Conservation (phyloP, 2,888 invertebrate species). For the Sarcophaga rosellei region DNA sequence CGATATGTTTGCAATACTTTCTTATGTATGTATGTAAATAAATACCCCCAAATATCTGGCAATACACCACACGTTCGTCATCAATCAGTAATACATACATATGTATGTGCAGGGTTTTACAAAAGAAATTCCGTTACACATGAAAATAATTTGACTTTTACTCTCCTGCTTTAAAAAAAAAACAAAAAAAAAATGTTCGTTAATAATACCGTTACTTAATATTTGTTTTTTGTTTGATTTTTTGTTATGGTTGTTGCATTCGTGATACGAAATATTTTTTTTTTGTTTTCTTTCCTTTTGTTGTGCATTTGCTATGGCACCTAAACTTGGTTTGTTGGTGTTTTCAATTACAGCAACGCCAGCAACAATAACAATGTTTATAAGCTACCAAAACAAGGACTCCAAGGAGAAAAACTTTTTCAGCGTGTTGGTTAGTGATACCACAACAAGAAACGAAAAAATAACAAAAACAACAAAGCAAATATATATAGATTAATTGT, state of each 20-base stretch:
- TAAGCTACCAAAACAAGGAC: conserved; percentile 8
- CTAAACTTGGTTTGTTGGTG: conserved; percentile 55
- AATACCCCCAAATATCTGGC: neutral
- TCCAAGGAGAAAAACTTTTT: conserved; percentile 41
- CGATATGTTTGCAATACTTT: too few species aligned
- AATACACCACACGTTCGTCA: neutral
- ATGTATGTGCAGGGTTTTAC: neutral
- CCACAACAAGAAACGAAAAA: conserved; percentile 59
- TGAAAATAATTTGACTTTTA: neutral
- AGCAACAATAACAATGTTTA: conserved; percentile 5
- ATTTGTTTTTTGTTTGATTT: conserved; percentile 6
- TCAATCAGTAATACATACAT: too few species aligned
- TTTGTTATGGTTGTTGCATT: conserved; percentile 38
- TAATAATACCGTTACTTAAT: neutral
- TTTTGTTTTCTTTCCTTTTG: conserved; percentile 23
- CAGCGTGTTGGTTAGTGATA: conserved; percentile 12
- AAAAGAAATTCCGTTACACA: conserved; percentile 17
- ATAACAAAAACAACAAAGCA: too few species aligned
- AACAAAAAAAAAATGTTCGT: neutral
- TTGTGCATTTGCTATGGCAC: conserved; percentile 58
- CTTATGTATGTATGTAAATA: neutral
- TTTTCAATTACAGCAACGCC: conserved; percentile 4
- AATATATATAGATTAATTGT: conserved; percentile 15
- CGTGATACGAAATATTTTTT: neutral
- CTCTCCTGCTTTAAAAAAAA: neutral